Evolutionary conservation across 1,140 invertebrate species (phyloP), one percentile per base, ranked within the genome.

Genomic region (Drosophila quadrilineata): DNA sequence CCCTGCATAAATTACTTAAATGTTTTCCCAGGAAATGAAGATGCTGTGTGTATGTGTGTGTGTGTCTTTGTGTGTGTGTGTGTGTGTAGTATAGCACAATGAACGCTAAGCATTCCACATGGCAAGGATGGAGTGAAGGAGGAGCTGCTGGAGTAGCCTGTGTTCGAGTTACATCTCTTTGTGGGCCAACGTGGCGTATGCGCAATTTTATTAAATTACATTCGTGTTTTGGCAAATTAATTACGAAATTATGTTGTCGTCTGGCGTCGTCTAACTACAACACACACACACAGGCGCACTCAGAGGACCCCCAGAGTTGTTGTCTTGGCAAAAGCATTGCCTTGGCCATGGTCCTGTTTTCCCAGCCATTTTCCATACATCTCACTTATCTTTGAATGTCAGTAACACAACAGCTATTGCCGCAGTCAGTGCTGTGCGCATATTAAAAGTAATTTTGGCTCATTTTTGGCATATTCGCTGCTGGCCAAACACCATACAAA

Each of bases 121-220:
- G n/a, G n/a, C n/a, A n/a, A n/a, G n/a, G n/a, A n/a, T n/a, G n/a
- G n/a, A n/a, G n/a, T n/a, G n/a, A n/a, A n/a, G n/a, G n/a, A n/a
- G n/a, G n/a, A n/a, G 16, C 5, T 19, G 14, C n/a, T 8, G 16
- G 16, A 9, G 36, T 54, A 16, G 52, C 38, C 17, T 2, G 8
- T 19, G 12, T 8, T 48, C 50, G 49, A n/a, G n/a, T n/a, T n/a
- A n/a, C n/a, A n/a, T n/a, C n/a, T n/a, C n/a, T n/a, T n/a, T 49
- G 28, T 56, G 38, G 33, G 35, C 38, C 77, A 73, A 59, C 70
- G 80, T 66, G 79, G 75, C 79, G 79, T 85, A 84, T 84, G 66
- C 79, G 79, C 79, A 84, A 85, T 85, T 85, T 86, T 85, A 84
- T 85, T 85, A 85, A 85, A 85, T 85, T 85, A 85, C 79, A 80